Evolutionary conservation across 1,140 invertebrate genomes (phyloP), one percentile per base, ranked within the genome.

Genomic region (Caenorhabditis brenneri): DNA sequence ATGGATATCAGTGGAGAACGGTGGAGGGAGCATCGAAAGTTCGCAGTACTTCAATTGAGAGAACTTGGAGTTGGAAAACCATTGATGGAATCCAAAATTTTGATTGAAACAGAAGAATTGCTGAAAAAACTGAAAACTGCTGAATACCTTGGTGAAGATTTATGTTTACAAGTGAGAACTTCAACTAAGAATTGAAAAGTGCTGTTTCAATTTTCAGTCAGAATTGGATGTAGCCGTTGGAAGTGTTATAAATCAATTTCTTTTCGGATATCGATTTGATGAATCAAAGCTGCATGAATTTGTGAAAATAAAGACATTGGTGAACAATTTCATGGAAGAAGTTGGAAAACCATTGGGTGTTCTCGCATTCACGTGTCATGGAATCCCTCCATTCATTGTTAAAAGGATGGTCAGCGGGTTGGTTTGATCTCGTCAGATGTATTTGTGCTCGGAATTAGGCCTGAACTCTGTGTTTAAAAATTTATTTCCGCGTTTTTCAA

Each of bases 11-110:
- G 95, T 86, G 96, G 96, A 80, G 93, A 94, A 82, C 91, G 96
- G 86, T 97, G 96, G 96, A 95, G 95, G 90, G 95, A 95, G 85
- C 95, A 97, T 90, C 92, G 96, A 79, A 93, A 94, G 83, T 97
- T 97, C 92, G 92, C 97, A 22, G 95, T 97, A 88, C 94, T 95
- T 85, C 94, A 95, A 83, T 92, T 97, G 1, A 93, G 95, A 42
- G 93, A 94, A 86, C 95, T 97, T 86, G 96, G 96, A 15, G 95
- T 91, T 16, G 91, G 91, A 10, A 91, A 90, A 39, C 79, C 88
- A 29, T 12, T 80, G 15, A 85, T 86, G 80, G 78, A 88, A 49
- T 85, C 65, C 15, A 29, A 85, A 60, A 85, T 88, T 24, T 51
- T 86, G 4, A 31, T 39, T 33, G 87, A 88, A 80, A 48, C 84